These are phyloP conservation scores for Ibidorhyncha struthersii DNA, from an alignment of 2,113 vertebrate genomes.

Conservation along the genomic window DNA sequence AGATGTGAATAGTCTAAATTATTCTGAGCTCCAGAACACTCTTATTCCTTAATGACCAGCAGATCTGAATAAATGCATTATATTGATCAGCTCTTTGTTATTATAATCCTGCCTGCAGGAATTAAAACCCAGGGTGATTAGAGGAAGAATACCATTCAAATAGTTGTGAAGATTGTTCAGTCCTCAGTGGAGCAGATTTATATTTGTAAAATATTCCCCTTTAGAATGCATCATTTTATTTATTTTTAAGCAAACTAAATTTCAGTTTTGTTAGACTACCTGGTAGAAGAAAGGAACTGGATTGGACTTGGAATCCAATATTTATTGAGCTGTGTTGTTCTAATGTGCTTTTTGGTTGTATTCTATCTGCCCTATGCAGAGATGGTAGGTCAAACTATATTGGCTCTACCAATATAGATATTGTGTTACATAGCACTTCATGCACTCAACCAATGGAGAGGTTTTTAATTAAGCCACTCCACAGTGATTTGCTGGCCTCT, in stretches of 20 bases:
- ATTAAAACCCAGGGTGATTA: not conserved
- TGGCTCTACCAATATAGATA: not conserved
- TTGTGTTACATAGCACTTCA: not conserved
- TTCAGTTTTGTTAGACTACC: not conserved
- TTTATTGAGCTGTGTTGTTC: conserved; percentile 8
- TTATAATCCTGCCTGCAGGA: not conserved
- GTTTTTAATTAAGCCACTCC: not conserved
- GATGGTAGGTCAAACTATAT: not conserved
- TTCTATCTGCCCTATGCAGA: not conserved
- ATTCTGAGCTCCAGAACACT: not conserved
- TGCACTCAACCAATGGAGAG: not conserved
- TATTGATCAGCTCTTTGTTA: not conserved
- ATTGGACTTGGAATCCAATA: conserved; percentile 14
- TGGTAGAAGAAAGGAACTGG: not conserved
- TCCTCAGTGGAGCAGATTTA: not conserved
- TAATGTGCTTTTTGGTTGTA: not conserved
- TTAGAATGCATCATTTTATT: not conserved
- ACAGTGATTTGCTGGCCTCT: not conserved
- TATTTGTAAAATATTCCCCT: not conserved
- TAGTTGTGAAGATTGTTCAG: not conserved
- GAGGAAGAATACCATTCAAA: not conserved
- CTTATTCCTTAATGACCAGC: not conserved
- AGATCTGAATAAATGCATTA: not conserved
- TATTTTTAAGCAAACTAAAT: not conserved
- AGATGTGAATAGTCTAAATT: not conserved